Conservation (phyloP, 2,113 vertebrate species). For the Sitta europaea region DNA sequence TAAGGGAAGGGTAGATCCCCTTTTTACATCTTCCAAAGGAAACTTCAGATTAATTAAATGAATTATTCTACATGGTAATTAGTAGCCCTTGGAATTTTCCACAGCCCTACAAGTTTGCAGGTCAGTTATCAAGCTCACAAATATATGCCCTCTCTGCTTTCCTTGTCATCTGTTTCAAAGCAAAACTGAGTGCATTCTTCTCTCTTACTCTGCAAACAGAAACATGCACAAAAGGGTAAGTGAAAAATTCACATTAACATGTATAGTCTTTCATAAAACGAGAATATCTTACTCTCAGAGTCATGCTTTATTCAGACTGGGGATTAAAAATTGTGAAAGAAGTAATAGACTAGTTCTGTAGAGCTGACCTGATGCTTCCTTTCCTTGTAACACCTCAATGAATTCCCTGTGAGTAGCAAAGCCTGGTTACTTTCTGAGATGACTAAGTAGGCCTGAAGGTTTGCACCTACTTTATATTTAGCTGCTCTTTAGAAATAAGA, state of each 20-base stretch:
- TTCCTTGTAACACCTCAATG: neutral
- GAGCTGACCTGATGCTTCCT: neutral
- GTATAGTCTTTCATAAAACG: neutral
- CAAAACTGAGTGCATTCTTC: neutral
- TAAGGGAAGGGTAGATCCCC: neutral
- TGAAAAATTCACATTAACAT: neutral
- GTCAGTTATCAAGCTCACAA: neutral
- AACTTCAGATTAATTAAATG: neutral
- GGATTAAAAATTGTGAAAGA: neutral
- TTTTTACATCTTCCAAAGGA: neutral
- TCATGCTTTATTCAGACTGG: neutral
- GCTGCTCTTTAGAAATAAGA: neutral
- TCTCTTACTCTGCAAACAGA: neutral
- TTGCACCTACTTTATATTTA: neutral
- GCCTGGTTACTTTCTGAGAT: neutral
- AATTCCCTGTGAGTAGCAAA: neutral
- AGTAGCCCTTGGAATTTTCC: constrained; percentile 3
- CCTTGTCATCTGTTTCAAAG: neutral
- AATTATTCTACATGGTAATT: neutral
- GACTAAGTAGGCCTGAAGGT: neutral
- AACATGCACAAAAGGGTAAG: neutral
- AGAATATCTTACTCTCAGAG: neutral
- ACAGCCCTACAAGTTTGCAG: neutral
- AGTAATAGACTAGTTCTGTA: neutral
- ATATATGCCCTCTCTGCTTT: neutral